phyloP scores from a whole-genome alignment of 1,140 invertebrate species.

The Augochlora pura region DNA sequence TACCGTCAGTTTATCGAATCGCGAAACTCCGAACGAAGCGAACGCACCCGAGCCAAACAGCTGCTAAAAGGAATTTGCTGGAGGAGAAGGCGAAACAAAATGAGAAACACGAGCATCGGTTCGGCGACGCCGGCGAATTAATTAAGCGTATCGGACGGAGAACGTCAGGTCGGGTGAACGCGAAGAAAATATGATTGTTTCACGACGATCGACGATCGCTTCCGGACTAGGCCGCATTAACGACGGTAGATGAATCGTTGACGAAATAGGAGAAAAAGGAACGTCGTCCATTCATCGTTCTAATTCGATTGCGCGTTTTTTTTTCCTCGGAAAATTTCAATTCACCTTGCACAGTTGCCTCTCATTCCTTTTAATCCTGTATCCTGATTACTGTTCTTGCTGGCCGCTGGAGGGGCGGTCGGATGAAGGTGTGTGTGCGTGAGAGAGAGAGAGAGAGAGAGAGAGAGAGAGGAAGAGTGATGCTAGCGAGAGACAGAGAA shows the following conservation, averaged over 20 bases:
- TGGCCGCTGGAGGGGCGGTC: background rate
- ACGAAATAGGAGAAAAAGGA: background rate
- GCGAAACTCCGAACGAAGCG: too few relatives aligned
- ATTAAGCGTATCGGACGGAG: background rate
- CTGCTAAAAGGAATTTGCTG: too few relatives aligned
- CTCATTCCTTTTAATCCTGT: slow-evolving; percentile 38
- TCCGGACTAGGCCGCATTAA: background rate
- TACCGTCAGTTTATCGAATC: too few relatives aligned
- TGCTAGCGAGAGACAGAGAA: background rate
- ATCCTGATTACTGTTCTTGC: slow-evolving; percentile 49
- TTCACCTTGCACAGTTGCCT: slow-evolving; percentile 12
- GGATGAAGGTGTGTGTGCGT: too few relatives aligned
- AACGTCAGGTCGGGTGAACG: background rate
- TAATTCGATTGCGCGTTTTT: slow-evolving; percentile 16
- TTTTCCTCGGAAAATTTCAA: slow-evolving; percentile 27
- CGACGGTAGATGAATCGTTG: slow-evolving; percentile 11
- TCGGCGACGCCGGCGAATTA: too few relatives aligned
- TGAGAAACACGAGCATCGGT: too few relatives aligned
- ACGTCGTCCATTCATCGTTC: background rate
- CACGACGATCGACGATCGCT: background rate
- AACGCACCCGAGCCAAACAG: too few relatives aligned
- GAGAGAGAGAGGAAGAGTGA: background rate
- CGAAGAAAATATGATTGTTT: too few relatives aligned
- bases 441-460: background rate
- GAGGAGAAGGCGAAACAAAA: too few relatives aligned